Evolutionary conservation across 2,113 vertebrate genomes (phyloP), one percentile per base, ranked within the genome.

Genomic region (Seriola quinqueradiata): DNA sequence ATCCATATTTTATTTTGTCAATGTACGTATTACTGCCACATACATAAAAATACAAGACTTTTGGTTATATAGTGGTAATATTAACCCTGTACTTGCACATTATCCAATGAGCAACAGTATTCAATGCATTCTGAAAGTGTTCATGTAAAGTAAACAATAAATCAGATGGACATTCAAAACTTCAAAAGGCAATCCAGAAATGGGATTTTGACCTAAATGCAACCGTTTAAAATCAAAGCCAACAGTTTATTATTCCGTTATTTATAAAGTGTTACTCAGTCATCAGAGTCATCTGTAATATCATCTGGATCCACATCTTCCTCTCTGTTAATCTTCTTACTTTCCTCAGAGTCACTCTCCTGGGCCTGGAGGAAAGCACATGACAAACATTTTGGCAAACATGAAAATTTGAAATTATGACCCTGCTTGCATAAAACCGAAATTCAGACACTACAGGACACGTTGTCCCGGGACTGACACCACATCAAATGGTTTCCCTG

Each of bases 201-300:
- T 21, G 23, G 5, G 11, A 5, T 23, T 60, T 13, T 17, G 14
- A 64, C 11, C 1, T 2, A 59, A 55, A 57, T 25, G 21, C 17
- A 71, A 36, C 57, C 25, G 7, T 21, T 38, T 46, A 12, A 73
- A 74, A 57, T n/a, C 2, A 40, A 40, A 70, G n/a, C 13, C 34
- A 67, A 28, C 23, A 59, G n/a, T 71, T 58, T 23, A 17, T 74
- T 38, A 6, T 50, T 52, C 16, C 58, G 21, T 78, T 5, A 44
- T 12, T 46, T 14, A 57, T 10, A 64, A 34, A 7, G 21, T 60
- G 2, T 89, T 66, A 89, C 3, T 95, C 94, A 38, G 8, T 38
- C 38, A 8, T 42, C 40, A 2, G 95, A 95, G 54, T 92, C 93
- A 17, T 94, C 93, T 8, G 77, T 34, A 12, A 73, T 54, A 19